Percentiles rank a stretch among this genome's conserved stretches.
These are phyloP conservation scores for Paramormyrops hopkinsi DNA, from an alignment of 2,797 vertebrate species.

Conservation along the genomic window DNA sequence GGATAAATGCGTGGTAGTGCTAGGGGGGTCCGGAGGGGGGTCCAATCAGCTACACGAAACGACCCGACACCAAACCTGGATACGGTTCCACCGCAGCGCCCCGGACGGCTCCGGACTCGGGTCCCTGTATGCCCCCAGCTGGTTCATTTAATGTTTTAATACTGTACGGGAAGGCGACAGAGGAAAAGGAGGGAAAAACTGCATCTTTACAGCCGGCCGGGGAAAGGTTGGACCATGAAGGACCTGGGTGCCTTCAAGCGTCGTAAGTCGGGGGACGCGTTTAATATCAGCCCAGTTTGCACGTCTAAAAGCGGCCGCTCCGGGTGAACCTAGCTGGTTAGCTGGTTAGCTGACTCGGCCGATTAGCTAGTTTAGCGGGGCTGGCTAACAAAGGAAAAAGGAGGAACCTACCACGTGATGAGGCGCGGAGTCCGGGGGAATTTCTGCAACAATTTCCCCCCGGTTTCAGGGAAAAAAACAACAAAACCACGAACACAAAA, in stretches of 20 bases:
- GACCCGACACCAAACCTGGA: conserved; percentile 1
- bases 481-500: conserved; percentile 19
- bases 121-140: background rate
- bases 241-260: background rate
- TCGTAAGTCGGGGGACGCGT: background rate
- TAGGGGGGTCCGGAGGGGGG: background rate
- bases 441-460: conserved; percentile 62
- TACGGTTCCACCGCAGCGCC: background rate
- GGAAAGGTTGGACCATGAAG: background rate
- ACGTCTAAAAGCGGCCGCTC: background rate
- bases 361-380: conserved; percentile 17
- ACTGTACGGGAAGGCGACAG: background rate
- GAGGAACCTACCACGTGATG: conserved; percentile 87
- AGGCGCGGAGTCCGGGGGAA: conserved; percentile 63
- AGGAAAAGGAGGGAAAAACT: background rate
- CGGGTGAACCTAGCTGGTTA: background rate
- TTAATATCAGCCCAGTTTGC: background rate
- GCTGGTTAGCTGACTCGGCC: conserved; percentile 19
- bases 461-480: conserved; percentile 49
- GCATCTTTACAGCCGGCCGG: background rate
- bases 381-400: conserved; percentile 81
- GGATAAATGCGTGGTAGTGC: background rate
- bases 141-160: background rate
- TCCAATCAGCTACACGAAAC: background rate
- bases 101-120: background rate